These are phyloP conservation scores for Hipparchia semele DNA, from an alignment of 2,888 invertebrate species.

Conservation along the genomic window DNA sequence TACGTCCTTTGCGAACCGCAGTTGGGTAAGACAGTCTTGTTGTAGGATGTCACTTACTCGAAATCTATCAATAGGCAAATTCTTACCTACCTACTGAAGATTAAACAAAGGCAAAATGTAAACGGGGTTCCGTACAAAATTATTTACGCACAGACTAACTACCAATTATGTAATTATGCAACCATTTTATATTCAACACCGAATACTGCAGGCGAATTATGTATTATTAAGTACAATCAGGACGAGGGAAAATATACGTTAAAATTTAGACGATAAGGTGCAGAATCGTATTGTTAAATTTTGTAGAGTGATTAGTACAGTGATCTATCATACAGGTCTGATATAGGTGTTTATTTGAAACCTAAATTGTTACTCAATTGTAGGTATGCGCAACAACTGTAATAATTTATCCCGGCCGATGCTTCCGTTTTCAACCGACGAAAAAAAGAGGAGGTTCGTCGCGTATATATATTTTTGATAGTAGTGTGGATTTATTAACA, in stretches of 20 bases:
- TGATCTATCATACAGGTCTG: slow-evolving; percentile 40
- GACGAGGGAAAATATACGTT: slow-evolving; percentile 14
- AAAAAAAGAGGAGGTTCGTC: too few species aligned
- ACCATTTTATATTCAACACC: slow-evolving; percentile 37
- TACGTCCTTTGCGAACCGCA: too few species aligned
- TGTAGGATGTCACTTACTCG: too few species aligned
- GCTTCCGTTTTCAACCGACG: not conserved
- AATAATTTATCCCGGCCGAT: slow-evolving; percentile 34
- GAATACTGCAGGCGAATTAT: slow-evolving; percentile 30
- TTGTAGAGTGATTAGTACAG: slow-evolving; percentile 29
- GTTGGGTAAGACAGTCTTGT: too few species aligned
- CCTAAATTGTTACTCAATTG: slow-evolving; percentile 35
- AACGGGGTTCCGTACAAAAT: slow-evolving; percentile 54
- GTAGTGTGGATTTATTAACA: too few species aligned
- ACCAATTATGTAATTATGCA: slow-evolving; percentile 43
- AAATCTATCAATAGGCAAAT: too few species aligned
- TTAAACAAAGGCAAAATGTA: slow-evolving; percentile 20
- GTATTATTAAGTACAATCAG: not conserved
- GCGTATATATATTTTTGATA: slow-evolving; percentile 13
- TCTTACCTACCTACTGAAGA: too few species aligned
- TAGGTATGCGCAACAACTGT: slow-evolving; percentile 29
- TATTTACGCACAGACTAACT: slow-evolving; percentile 39
- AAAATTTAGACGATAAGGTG: slow-evolving; percentile 7
- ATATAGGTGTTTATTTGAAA: slow-evolving; percentile 45
- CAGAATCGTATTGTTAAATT: not conserved